Base-by-base conservation (phyloP, 2,888 invertebrate species). In the Bedellia somnulentella region DNA sequence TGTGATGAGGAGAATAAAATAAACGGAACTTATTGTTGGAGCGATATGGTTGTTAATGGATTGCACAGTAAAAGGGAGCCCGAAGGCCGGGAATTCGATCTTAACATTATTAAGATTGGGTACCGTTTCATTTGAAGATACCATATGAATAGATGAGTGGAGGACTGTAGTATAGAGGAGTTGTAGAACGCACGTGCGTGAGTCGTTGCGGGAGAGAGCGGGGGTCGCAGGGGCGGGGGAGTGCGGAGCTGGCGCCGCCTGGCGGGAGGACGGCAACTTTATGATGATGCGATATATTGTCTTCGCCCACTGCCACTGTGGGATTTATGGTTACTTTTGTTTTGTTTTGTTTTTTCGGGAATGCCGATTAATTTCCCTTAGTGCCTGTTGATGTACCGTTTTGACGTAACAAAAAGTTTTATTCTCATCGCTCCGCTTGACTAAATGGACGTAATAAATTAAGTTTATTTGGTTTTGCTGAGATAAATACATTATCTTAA, bases 151-250 rank as follows among this genome's bases (percentile, higher is more conserved):
- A 53, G 44, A 41, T 44, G 52, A 51, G 48, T 15, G 15, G 11
- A 17, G 18, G 18, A 6, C 9, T 6, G 18, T 5, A 6, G 5
- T 18, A 5, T 5, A 18, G 5, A 5, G 18, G 18, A 5, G 18
- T 18, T 52, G 55, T 49, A 55, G 56, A 53, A 63, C 67, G 68
- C 71, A 75, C 71, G 67, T 71, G 73, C 70, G 70, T 68, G 54
- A 46, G 47, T 37, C 42, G 40, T 15, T 16, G 27, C 21, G 21
- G 44, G 40, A 43, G 31, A 32, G 37, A 35, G 46, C 41, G 40
- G 44, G 37, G 30, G 16, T 31, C 15, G 40, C 38, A 33, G 45
- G n/a, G 35, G 17, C 34, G 45, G 33, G 43, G 43, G 41, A 46
- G 43, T 46, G 45, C 47, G 49, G 45, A 43, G 26, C 46, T 63